Base-by-base conservation (phyloP, 2,113 vertebrate species). In the Cairina moschata region DNA sequence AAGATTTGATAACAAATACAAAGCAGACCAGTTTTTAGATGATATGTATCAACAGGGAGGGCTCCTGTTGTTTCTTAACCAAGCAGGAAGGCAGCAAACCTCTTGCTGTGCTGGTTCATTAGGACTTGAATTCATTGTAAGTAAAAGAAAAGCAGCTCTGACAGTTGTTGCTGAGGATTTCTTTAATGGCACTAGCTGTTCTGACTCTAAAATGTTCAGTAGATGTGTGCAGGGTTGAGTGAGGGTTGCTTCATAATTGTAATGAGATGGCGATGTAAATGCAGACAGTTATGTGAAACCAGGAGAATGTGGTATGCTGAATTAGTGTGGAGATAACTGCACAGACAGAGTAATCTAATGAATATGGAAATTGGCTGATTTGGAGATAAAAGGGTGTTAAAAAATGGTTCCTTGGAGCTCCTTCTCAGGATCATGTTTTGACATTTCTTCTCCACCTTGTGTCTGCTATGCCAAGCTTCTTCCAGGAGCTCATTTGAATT, bases 1-100 rank as follows among this genome's bases (percentile, higher is more conserved):
- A 81, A 92, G 73, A 82, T 69, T 78, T 93, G 91, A 89, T 95
- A 91, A 82, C 17, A 93, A 92, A 82, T 52, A 87, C 17, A 56
- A 91, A 79, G 81, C 54, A 84, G 58, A 86, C 83, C 1, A 17
- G 5, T 8, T 77, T 95, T 94, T 28, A 71, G 86, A 85, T 60
- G 26, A 72, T 91, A 71, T 89, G 46, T 77, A 60, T 48, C 4
- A 11, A 60, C 44, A 73, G 36, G 62, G 91, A 92, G 87, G 62
- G 84, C 32, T 95, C 38, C 56, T 58, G 89, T 82, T 89, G 89
- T 48, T 93, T 65, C 74, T 60, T 91, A 95, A 91, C 54, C 0
- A 1, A 86, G 77, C 26, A 87, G 76, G 38, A 89, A 69, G 42
- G 54, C 78, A 84, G 78, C 79, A 82, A 95, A 89, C 38, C 29